Conservation (phyloP, 2,888 invertebrate species). For the Ariolimax columbianus region DNA sequence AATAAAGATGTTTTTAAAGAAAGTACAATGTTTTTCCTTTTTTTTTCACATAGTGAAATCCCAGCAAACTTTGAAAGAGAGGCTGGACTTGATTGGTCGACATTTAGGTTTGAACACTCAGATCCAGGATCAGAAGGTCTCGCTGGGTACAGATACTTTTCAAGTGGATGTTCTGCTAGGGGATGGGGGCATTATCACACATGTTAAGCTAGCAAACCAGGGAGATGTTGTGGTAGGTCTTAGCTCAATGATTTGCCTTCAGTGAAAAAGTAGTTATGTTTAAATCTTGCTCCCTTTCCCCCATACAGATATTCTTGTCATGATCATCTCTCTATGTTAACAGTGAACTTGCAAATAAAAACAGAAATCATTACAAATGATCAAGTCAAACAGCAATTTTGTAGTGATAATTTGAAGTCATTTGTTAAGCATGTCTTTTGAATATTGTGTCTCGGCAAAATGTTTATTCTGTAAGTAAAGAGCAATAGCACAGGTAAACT, state of each 20-base stretch:
- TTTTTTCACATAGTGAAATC: slow-evolving; percentile 85
- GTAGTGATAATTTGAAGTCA: too few species aligned
- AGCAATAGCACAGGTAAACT: too few species aligned
- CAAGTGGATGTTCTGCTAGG: slow-evolving; percentile 94
- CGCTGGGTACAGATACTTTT: slow-evolving; percentile 87
- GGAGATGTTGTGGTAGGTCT: slow-evolving; percentile 70
- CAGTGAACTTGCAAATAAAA: too few species aligned
- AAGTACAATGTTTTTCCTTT: too few species aligned
- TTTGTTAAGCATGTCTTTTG: too few species aligned
- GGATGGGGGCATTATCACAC: slow-evolving; percentile 89
- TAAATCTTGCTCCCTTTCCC: too few species aligned
- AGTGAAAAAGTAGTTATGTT: not conserved
- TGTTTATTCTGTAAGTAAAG: too few species aligned
- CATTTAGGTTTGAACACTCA: slow-evolving; percentile 85
- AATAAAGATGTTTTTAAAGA: too few species aligned
- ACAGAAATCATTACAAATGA: too few species aligned
- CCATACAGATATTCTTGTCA: not conserved
- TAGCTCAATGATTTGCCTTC: not conserved
- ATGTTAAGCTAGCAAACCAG: slow-evolving; percentile 93
- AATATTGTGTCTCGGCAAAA: too few species aligned
- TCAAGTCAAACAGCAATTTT: too few species aligned
- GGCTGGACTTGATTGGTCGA: slow-evolving; percentile 92
- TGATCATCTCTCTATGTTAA: not conserved
- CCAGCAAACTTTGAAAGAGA: slow-evolving; percentile 92
- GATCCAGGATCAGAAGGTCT: slow-evolving; percentile 46